These are phyloP conservation scores for Stenolophus ochropezus DNA, from an alignment of 2,888 invertebrate genomes.

Conservation along the genomic window DNA sequence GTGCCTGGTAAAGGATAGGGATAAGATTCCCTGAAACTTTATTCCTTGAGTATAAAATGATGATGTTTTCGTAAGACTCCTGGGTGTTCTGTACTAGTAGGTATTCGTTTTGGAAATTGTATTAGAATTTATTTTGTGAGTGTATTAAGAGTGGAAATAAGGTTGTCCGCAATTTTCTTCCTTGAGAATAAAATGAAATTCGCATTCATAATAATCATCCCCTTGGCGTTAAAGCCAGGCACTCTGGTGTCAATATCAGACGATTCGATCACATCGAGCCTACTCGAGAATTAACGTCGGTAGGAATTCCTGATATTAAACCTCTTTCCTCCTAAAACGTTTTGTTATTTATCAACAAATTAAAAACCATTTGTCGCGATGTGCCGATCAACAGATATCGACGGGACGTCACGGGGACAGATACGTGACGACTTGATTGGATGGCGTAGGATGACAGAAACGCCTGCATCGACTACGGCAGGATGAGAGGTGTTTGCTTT, in stretches of 20 bases:
- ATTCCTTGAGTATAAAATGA: too few relatives aligned
- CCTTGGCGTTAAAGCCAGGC: background rate
- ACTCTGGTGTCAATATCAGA: background rate
- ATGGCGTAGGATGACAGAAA: constrained; percentile 5
- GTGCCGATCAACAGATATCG: constrained; percentile 52
- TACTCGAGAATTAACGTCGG: constrained; percentile 30
- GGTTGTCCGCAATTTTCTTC: background rate
- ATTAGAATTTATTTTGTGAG: too few relatives aligned
- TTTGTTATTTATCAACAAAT: constrained; percentile 35
- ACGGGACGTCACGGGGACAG: constrained; percentile 41
- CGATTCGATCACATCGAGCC: background rate
- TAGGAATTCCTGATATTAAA: constrained; percentile 12
- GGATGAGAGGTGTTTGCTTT: constrained; percentile 9
- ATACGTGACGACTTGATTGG: constrained; percentile 49
- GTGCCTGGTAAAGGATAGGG: too few relatives aligned
- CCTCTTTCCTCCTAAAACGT: background rate
- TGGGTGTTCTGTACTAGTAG: too few relatives aligned
- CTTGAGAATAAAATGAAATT: background rate
- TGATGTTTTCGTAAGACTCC: too few relatives aligned
- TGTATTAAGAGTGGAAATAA: too few relatives aligned
- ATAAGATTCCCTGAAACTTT: too few relatives aligned
- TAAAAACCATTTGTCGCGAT: constrained; percentile 56
- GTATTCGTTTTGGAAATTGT: too few relatives aligned
- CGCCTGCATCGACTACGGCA: background rate
- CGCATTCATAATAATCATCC: background rate